Evolutionary conservation across 2,113 vertebrate species (phyloP).

Genomic region (Amphiprion ocellaris): DNA sequence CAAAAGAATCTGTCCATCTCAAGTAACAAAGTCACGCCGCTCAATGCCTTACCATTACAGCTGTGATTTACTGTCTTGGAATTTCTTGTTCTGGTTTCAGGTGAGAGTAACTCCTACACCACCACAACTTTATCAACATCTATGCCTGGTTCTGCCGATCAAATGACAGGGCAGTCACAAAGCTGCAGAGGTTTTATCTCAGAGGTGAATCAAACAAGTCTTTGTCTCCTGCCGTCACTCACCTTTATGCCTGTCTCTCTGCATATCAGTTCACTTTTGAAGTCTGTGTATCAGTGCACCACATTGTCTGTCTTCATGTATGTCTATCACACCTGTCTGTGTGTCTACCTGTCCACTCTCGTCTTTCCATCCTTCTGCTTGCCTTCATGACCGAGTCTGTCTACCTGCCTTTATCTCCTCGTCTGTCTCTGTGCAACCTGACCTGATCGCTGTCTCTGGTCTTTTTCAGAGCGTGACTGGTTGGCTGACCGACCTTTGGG

Average conservation of each 20-base stretch:
- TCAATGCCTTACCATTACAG: conserved; percentile 25
- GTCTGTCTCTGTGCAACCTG: conserved; percentile 68
- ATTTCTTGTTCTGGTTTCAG: conserved; percentile 71
- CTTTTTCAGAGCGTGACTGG: conserved; percentile 72
- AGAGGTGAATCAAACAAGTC: conserved; percentile 61
- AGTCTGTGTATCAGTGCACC: conserved; percentile 24
- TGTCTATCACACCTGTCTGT: conserved; percentile 52
- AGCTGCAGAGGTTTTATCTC: conserved; percentile 59
- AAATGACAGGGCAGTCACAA: conserved; percentile 64
- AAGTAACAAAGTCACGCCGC: conserved; percentile 49
- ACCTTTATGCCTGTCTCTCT: conserved; percentile 49
- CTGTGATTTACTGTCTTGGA: conserved; percentile 68
- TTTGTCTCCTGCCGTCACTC: conserved; percentile 60
- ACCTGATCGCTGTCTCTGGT: conserved; percentile 63
- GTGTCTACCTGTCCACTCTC: conserved; percentile 23
- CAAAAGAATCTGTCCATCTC: conserved; percentile 10
- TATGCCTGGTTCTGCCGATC: conserved; percentile 56
- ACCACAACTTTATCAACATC: conserved; percentile 62
- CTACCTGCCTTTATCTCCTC: conserved; percentile 62
- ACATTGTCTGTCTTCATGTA: conserved; percentile 45
- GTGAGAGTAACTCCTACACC: conserved; percentile 56
- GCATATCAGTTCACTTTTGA: conserved; percentile 2
- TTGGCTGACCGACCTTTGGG: conserved; percentile 62
- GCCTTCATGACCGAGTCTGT: conserved; percentile 45
- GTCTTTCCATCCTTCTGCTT: conserved; percentile 33